Evolutionary conservation across 2,888 invertebrate species (phyloP).

Genomic region (Saturnia japonica): DNA sequence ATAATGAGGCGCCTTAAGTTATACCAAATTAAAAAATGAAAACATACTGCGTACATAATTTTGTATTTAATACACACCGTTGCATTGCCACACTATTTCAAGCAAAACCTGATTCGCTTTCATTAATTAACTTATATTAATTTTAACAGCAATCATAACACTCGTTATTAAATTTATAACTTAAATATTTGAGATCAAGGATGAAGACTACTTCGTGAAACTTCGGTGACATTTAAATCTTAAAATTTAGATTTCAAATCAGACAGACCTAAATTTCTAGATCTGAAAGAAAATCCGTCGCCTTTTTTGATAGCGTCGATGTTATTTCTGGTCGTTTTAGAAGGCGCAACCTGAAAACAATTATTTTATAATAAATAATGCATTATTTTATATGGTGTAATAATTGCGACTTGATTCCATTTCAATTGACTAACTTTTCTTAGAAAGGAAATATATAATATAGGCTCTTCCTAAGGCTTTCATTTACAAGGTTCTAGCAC

Average conservation of each 20-base stretch:
- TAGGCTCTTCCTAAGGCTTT: too few relatives aligned
- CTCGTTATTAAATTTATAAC: not conserved
- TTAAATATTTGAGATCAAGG: constrained; percentile 8
- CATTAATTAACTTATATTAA: too few relatives aligned
- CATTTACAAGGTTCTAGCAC: too few relatives aligned
- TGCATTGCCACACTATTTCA: constrained; percentile 40
- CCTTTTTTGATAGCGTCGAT: constrained; percentile 38
- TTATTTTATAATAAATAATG: not conserved
- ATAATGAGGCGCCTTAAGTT: too few relatives aligned
- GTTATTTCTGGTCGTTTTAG: constrained; percentile 56
- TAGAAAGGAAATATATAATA: too few relatives aligned
- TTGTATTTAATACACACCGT: constrained; percentile 56
- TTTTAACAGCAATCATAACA: not conserved
- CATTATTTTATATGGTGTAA: not conserved
- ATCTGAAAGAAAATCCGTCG: constrained; percentile 61
- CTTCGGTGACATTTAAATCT: constrained; percentile 22
- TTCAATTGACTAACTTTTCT: too few relatives aligned
- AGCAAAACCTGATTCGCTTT: not conserved
- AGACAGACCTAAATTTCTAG: constrained; percentile 58
- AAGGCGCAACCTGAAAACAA: constrained; percentile 66
- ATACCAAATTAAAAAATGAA: too few relatives aligned
- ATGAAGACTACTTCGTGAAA: not conserved
- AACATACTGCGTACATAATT: constrained; percentile 6
- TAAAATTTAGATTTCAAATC: constrained; percentile 69
- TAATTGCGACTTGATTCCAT: too few relatives aligned